These are phyloP conservation scores for Phyllotreta cruciferae DNA, from an alignment of 2,888 invertebrate species.

Conservation along the genomic window DNA sequence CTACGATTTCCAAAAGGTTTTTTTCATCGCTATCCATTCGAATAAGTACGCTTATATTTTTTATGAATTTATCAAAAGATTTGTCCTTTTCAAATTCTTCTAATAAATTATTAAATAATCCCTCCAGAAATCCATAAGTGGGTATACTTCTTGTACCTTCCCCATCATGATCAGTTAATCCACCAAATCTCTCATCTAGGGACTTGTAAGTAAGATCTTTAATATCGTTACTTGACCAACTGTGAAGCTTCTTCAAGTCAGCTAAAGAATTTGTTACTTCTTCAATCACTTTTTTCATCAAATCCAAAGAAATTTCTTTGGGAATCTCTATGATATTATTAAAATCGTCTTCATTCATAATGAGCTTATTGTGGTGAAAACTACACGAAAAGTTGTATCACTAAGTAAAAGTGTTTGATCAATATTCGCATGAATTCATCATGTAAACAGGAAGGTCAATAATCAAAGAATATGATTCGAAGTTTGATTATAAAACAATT, in stretches of 20 bases:
- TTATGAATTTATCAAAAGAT: slow-evolving; percentile 36
- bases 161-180: slow-evolving; percentile 6
- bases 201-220: slow-evolving; percentile 33
- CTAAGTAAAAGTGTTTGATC: too few species aligned
- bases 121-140: slow-evolving; percentile 39
- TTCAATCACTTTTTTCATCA: slow-evolving; percentile 33
- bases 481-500: too few species aligned
- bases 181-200: slow-evolving; percentile 34
- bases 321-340: slow-evolving; percentile 20
- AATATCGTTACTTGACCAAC: slow-evolving; percentile 34
- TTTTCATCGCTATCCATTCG: slow-evolving; percentile 37
- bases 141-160: slow-evolving; percentile 32
- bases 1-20: slow-evolving; percentile 31
- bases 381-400: too few species aligned
- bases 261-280: slow-evolving; percentile 40
- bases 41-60: slow-evolving; percentile 38
- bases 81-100: slow-evolving; percentile 37
- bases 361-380: not conserved
- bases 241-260: slow-evolving; percentile 39
- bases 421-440: too few species aligned
- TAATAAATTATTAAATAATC: slow-evolving; percentile 34
- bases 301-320: slow-evolving; percentile 22
- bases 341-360: not conserved
- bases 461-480: too few species aligned
- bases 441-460: too few species aligned